Evolutionary conservation across 2,113 vertebrate genomes (phyloP), one percentile per base, ranked within the genome.

Genomic region (Anser cygnoides): DNA sequence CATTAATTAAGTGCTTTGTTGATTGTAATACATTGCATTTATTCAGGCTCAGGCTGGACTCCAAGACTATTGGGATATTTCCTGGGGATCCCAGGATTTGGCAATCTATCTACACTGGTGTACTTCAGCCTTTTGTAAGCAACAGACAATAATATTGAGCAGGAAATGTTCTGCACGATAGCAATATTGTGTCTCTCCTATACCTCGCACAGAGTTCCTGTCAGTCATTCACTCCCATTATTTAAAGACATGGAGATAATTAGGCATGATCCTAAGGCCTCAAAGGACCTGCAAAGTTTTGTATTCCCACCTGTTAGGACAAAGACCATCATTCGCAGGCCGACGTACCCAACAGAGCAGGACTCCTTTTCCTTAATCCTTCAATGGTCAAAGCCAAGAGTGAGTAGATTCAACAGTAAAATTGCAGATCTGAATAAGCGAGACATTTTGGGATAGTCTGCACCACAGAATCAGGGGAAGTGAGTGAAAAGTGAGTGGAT

Each of bases 1-100:
- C 81, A 87, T 84, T 93, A 96, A 96, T 96, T 84, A 96, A 77
- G 35, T 61, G 67, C 67, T 91, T 94, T 94, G 87, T 87, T 96
- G 95, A 74, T 83, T 85, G 74, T 77, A 96, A 74, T 93, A 43
- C 77, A 87, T 54, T 85, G 58, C 52, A 41, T 89, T 91, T 96
- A 87, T 73, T 78, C 67, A 76, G 71, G 74, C 87, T 77, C 41
- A 87, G 95, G 83, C 87, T 89, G 54, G 54, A 44, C 76, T 95
- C 80, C 92, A 95, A 89, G 79, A 49, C 70, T 70, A 23, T 28
- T 72, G 92, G 83, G 90, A 92, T 89, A 89, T 89, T 96, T 96
- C 92, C 93, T 1, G 54, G 86, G 89, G 58, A 94, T 93, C 92
- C 84, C 95, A 66, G 89, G 58, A 73, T 91, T 57, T 96, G 92